These are phyloP conservation scores for Intellagama lesueurii DNA, from an alignment of 2,797 vertebrate genomes.

Conservation along the genomic window DNA sequence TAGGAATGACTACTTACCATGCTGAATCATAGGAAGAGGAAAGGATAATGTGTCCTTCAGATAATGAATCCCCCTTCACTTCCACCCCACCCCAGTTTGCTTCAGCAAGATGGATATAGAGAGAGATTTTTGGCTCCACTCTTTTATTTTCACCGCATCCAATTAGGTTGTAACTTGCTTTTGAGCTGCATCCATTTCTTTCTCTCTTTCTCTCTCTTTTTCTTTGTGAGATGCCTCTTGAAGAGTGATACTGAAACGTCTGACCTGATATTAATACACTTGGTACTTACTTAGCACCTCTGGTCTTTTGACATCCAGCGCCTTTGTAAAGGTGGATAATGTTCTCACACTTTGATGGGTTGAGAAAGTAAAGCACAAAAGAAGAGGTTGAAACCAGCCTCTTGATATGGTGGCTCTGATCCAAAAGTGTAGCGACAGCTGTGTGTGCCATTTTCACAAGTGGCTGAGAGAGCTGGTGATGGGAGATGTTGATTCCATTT, in stretches of 20 bases:
- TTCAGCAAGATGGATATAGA: slow-evolving; percentile 65
- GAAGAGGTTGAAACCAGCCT: slow-evolving; percentile 30
- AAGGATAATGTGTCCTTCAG: slow-evolving; percentile 95
- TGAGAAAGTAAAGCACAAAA: slow-evolving; percentile 13
- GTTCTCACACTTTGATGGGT: slow-evolving; percentile 52
- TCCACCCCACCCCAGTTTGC: slow-evolving; percentile 20
- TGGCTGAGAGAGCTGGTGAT: slow-evolving; percentile 1
- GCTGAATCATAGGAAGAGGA: slow-evolving; percentile 86
- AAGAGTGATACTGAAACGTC: slow-evolving; percentile 59
- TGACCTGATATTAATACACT: slow-evolving; percentile 63
- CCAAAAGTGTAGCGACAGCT: not conserved
- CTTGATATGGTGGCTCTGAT: slow-evolving; percentile 37
- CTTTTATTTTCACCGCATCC: slow-evolving; percentile 67
- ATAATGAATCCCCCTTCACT: slow-evolving; percentile 80
- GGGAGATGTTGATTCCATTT: slow-evolving; percentile 32
- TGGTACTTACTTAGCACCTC: slow-evolving; percentile 46
- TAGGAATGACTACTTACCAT: slow-evolving; percentile 96
- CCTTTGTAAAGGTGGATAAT: slow-evolving; percentile 51
- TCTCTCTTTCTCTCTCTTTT: slow-evolving; percentile 26
- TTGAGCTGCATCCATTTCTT: slow-evolving; percentile 55
- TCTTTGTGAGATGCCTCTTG: slow-evolving; percentile 57
- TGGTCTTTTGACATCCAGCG: slow-evolving; percentile 50
- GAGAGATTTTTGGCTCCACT: slow-evolving; percentile 12
- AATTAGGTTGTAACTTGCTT: slow-evolving; percentile 73
- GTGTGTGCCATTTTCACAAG: not conserved